Evolutionary conservation across 2,113 vertebrate species (phyloP).

Genomic region (Mirza zaza): DNA sequence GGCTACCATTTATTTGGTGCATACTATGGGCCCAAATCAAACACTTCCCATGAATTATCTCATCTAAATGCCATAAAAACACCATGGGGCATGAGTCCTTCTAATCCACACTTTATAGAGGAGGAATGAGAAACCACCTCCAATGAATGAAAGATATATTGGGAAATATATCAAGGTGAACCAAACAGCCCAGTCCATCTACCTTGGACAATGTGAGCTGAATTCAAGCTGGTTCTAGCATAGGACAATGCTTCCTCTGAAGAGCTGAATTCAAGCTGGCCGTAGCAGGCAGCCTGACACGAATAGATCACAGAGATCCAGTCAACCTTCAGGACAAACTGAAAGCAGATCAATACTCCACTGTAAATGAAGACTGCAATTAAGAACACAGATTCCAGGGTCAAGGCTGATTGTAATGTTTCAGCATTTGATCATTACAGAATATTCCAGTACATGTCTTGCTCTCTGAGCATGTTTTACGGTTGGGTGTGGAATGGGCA

Average conservation of each 20-base stretch:
- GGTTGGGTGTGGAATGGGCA: constrained; percentile 2
- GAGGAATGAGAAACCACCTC: background rate
- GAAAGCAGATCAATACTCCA: constrained; percentile 13
- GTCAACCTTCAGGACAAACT: constrained; percentile 45
- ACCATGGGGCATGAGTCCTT: background rate
- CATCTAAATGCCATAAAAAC: background rate
- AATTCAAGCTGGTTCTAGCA: background rate
- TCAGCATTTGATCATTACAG: background rate
- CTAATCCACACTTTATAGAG: background rate
- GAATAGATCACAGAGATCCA: background rate
- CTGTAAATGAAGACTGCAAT: constrained; percentile 41
- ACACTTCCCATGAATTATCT: background rate
- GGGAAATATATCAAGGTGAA: background rate
- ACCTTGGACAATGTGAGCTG: background rate
- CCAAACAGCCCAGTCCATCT: background rate
- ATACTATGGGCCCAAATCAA: background rate
- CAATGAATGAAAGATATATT: background rate
- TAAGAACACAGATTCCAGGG: constrained; percentile 47
- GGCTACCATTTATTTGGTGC: background rate
- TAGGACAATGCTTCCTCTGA: background rate
- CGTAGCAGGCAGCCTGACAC: background rate
- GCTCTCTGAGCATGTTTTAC: constrained; percentile 31
- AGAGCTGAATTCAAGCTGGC: background rate
- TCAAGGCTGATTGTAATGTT: background rate
- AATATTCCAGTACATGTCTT: background rate